Evolutionary conservation across 2,797 vertebrate genomes (phyloP).

Genomic region (Pempheris klunzingeri): DNA sequence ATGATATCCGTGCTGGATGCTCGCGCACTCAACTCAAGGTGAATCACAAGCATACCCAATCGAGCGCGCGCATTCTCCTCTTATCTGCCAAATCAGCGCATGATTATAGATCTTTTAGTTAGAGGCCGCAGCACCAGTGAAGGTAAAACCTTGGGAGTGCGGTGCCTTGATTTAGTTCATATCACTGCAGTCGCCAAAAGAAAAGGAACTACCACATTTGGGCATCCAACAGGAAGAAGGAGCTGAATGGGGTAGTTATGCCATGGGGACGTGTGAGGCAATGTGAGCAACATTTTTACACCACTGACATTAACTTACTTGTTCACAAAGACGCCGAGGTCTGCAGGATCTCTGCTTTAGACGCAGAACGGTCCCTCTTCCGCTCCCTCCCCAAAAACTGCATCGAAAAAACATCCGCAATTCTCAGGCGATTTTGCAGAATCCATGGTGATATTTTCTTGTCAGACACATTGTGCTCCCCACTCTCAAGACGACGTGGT

Average conservation of each 20-base stretch:
- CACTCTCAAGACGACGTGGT: constrained; percentile 71
- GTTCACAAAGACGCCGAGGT: constrained; percentile 66
- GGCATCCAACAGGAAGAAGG: constrained; percentile 3
- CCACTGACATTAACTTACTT: constrained; percentile 82
- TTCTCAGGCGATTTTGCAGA: constrained; percentile 87
- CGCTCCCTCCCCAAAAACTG: constrained; percentile 74
- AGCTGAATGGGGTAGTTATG: constrained; percentile 8
- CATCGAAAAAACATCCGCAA: constrained; percentile 90
- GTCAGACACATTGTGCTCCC: constrained; percentile 70
- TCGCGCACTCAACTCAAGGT: constrained; percentile 48
- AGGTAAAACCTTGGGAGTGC: constrained; percentile 15
- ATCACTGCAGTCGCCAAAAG: constrained; percentile 9
- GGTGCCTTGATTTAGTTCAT: constrained; percentile 15
- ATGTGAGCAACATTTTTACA: background rate
- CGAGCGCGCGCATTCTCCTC: constrained; percentile 45
- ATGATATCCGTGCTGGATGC: constrained; percentile 16
- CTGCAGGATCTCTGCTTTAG: constrained; percentile 62
- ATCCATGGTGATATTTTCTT: constrained; percentile 83
- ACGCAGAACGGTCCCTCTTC: constrained; percentile 66
- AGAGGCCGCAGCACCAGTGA: constrained; percentile 41
- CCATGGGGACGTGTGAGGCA: constrained; percentile 1
- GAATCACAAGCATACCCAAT: constrained; percentile 43
- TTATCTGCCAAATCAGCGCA: constrained; percentile 54
- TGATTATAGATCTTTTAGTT: constrained; percentile 52
- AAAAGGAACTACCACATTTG: constrained; percentile 9